Evolutionary conservation across 2,888 invertebrate genomes (phyloP).

Genomic region (Unio pictorum): DNA sequence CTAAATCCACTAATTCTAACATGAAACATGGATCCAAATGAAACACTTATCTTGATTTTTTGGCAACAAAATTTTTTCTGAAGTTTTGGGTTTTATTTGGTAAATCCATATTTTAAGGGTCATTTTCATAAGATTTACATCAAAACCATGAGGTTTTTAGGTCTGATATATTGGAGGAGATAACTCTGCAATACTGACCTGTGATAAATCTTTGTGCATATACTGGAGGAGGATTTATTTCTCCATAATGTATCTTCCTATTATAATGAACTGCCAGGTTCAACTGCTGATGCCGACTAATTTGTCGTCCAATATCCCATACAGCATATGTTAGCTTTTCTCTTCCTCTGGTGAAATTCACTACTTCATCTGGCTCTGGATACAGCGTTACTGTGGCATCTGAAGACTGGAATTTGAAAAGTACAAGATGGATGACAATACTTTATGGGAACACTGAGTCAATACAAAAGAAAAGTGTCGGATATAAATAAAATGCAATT

Average conservation of each 20-base stretch:
- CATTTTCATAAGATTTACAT: no score
- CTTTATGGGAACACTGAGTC: neutral
- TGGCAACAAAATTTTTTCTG: no score
- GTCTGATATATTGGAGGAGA: no score
- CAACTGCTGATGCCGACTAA: constrained; percentile 71
- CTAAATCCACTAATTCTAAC: no score
- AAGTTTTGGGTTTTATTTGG: no score
- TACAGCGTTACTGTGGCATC: constrained; percentile 30
- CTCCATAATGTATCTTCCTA: constrained; percentile 68
- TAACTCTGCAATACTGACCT: constrained; percentile 52
- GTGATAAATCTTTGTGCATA: constrained; percentile 78
- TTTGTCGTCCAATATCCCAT: constrained; percentile 76
- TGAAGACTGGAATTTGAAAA: constrained; percentile 6
- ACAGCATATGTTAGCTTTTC: constrained; percentile 80
- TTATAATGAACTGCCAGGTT: constrained; percentile 81
- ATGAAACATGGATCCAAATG: no score
- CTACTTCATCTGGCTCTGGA: constrained; percentile 41
- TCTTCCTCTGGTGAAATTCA: constrained; percentile 77
- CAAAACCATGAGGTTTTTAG: no score
- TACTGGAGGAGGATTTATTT: constrained; percentile 76
- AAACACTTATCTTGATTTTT: no score
- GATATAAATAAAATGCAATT: no score
- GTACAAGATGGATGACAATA: neutral
- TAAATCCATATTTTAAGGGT: no score
- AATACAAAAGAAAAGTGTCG: no score